Percentiles rank a stretch among this genome's conserved stretches.
phyloP scores from a whole-genome alignment of 2,113 vertebrate genomes.

The Stegostoma tigrinum region DNA sequence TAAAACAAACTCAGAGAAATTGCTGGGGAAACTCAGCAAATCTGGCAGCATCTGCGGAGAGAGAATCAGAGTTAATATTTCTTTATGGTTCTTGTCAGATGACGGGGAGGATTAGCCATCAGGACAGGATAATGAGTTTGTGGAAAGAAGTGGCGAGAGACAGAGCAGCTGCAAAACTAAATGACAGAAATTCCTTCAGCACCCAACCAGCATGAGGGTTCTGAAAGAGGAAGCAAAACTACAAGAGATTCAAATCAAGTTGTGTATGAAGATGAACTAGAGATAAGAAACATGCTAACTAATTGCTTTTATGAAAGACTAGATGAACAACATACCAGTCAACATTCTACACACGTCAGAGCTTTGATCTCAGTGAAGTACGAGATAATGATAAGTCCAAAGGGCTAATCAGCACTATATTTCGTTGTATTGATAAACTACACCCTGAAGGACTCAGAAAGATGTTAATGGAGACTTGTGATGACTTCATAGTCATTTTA shows the following conservation, averaged over 20 bases:
- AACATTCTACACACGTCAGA: not conserved
- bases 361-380: not conserved
- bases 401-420: not conserved
- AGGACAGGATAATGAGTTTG: not conserved
- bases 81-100: not conserved
- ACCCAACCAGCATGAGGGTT: not conserved
- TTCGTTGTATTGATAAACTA: not conserved
- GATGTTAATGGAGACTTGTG: not conserved
- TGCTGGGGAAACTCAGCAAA: too few relatives aligned
- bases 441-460: not conserved
- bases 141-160: not conserved
- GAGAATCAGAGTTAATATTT: too few relatives aligned
- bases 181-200: not conserved
- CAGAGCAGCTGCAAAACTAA: not conserved
- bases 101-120: not conserved
- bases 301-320: not conserved
- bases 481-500: not conserved
- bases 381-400: not conserved
- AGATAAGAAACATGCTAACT: not conserved
- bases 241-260: not conserved
- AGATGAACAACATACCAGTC: not conserved
- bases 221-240: slow-evolving; percentile 14
- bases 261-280: not conserved
- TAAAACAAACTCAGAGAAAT: too few relatives aligned
- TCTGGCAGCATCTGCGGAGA: too few relatives aligned